Evolutionary conservation across 2,888 invertebrate species (phyloP).

Genomic region (Temnothorax rugatulus): DNA sequence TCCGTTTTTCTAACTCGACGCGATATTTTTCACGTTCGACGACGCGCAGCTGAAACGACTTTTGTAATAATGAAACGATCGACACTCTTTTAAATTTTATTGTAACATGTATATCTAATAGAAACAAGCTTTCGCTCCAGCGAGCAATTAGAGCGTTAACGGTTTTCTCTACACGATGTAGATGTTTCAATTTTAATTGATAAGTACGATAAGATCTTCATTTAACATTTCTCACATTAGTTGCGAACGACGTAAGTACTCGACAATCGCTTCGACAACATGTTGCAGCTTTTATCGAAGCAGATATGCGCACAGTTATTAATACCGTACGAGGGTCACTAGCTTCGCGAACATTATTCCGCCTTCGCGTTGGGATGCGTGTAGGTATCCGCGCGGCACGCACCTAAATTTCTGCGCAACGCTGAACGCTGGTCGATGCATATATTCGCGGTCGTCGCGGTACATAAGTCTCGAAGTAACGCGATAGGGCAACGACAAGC

Average conservation of each 20-base stretch:
- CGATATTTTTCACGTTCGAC: conserved; percentile 5
- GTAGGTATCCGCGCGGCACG: background rate
- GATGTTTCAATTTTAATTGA: conserved; percentile 32
- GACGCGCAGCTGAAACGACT: background rate
- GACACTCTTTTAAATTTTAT: conserved; percentile 8
- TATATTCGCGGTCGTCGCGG: conserved; percentile 50
- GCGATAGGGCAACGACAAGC: conserved; percentile 68
- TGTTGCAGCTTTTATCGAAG: background rate
- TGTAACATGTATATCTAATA: background rate
- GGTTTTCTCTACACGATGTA: background rate
- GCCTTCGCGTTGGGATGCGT: conserved; percentile 11
- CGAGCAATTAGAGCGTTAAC: conserved; percentile 28
- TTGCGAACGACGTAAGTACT: background rate
- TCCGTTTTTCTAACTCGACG: background rate
- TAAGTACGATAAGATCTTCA: conserved; percentile 8
- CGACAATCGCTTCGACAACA: conserved; percentile 7
- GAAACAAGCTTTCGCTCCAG: background rate
- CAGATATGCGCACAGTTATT: conserved; percentile 20
- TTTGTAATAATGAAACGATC: background rate
- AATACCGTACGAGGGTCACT: background rate
- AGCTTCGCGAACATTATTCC: conserved; percentile 24
- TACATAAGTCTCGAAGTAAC: conserved; percentile 65
- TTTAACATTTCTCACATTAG: background rate
- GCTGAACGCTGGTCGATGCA: background rate
- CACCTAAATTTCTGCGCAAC: conserved; percentile 44